phyloP scores from a whole-genome alignment of 1,140 invertebrate genomes.

The Sarcophaga bullata region DNA sequence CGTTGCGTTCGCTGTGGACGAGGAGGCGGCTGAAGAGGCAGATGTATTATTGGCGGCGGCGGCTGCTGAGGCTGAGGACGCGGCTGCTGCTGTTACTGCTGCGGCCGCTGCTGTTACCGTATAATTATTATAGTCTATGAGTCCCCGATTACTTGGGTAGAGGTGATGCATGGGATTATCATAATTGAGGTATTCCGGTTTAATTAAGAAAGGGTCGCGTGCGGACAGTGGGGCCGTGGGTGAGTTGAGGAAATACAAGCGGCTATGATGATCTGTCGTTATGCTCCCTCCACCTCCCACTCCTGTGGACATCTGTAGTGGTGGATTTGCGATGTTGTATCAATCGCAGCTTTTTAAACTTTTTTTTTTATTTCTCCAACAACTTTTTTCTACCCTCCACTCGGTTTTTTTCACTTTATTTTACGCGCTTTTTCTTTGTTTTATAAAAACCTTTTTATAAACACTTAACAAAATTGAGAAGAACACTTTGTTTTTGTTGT shows the following conservation, averaged over 20 bases:
- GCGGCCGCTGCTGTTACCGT: slow-evolving; percentile 55
- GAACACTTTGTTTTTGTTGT: slow-evolving; percentile 29
- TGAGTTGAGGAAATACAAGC: slow-evolving; percentile 63
- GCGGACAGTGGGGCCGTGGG: slow-evolving; percentile 54
- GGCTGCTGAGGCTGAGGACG: slow-evolving; percentile 33
- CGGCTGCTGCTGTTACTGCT: slow-evolving; percentile 49
- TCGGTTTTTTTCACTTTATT: slow-evolving; percentile 9
- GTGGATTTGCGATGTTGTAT: slow-evolving; percentile 38
- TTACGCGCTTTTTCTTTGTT: slow-evolving; percentile 22
- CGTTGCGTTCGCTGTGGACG: slow-evolving; percentile 42
- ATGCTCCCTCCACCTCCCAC: slow-evolving; percentile 63
- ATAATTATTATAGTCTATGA: slow-evolving; percentile 61
- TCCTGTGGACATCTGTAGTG: slow-evolving; percentile 47
- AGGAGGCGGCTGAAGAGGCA: slow-evolving; percentile 43
- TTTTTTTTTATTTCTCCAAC: slow-evolving; percentile 2
- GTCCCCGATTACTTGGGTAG: slow-evolving; percentile 58
- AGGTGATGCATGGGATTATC: slow-evolving; percentile 64
- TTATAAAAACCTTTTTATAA: slow-evolving; percentile 9
- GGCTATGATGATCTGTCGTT: slow-evolving; percentile 64
- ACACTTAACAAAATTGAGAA: slow-evolving; percentile 18
- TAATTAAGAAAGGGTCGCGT: slow-evolving; percentile 62
- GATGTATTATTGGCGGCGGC: slow-evolving; percentile 45
- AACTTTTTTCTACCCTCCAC: slow-evolving; percentile 18
- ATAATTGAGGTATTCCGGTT: slow-evolving; percentile 65
- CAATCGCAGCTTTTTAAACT: slow-evolving; percentile 26